These are phyloP conservation scores for Hydrolagus colliei DNA, from an alignment of 2,797 vertebrate species.

Conservation along the genomic window DNA sequence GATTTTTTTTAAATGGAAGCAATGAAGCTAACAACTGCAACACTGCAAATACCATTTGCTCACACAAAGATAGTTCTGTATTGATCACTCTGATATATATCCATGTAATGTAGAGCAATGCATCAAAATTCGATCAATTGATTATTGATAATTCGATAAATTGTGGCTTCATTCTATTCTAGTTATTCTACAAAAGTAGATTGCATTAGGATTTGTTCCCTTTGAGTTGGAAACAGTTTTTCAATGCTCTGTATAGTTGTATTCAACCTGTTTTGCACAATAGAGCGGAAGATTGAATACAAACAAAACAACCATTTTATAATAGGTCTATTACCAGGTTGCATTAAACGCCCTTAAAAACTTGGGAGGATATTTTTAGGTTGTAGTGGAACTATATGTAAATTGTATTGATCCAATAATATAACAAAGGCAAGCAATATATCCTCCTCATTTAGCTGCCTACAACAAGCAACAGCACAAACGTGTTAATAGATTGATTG, in stretches of 20 bases:
- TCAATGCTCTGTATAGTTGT: background rate
- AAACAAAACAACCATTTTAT: background rate
- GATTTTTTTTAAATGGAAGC: background rate
- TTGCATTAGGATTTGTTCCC: background rate
- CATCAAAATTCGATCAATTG: no score
- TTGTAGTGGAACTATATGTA: background rate
- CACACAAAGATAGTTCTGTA: background rate
- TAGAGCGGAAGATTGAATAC: background rate
- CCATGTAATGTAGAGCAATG: no score
- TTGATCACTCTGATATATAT: no score
- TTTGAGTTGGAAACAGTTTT: background rate
- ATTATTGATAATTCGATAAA: background rate
- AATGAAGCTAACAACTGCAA: background rate
- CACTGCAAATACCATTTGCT: background rate
- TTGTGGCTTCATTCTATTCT: background rate
- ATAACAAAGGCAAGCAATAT: background rate
- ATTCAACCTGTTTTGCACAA: background rate
- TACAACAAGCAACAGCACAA: background rate
- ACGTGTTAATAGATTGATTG: background rate
- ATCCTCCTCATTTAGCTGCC: background rate
- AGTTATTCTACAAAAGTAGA: background rate
- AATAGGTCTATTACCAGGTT: no score
- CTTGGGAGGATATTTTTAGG: background rate
- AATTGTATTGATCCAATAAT: background rate
- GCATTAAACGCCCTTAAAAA: background rate